Conservation (phyloP, 2,888 invertebrate genomes). For the Silvanus unidentatus region DNA sequence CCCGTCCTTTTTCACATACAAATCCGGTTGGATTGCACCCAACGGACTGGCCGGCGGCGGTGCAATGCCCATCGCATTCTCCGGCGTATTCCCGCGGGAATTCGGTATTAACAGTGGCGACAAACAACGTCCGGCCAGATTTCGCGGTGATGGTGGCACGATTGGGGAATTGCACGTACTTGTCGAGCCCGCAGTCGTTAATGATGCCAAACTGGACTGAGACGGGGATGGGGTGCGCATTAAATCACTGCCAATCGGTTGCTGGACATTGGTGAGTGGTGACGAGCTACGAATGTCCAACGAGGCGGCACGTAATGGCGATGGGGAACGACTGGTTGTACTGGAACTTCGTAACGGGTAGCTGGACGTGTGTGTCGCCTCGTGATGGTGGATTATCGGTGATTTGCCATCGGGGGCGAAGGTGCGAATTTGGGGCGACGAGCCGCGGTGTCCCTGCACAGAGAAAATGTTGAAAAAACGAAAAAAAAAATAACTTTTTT, state of each 20-base stretch:
- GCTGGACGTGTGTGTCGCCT: conserved; percentile 40
- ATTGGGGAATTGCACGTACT: conserved; percentile 43
- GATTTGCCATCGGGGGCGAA: conserved; percentile 75
- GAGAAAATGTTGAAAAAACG: too few species aligned
- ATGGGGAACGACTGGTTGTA: conserved; percentile 61
- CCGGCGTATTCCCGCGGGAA: conserved; percentile 48
- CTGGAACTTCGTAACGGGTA: conserved; percentile 32
- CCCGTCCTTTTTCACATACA: conserved; percentile 76
- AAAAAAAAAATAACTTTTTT: not conserved
- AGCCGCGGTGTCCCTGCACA: conserved; percentile 65
- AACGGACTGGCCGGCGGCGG: conserved; percentile 47
- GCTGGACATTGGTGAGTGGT: conserved; percentile 41
- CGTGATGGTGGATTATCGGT: conserved; percentile 43
- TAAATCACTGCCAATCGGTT: conserved; percentile 32
- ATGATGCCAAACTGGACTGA: conserved; percentile 65
- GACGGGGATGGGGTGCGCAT: conserved; percentile 60
- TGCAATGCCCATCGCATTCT: conserved; percentile 28
- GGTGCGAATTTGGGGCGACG: conserved; percentile 78
- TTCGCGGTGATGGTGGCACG: conserved; percentile 37
- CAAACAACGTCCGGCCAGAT: conserved; percentile 54
- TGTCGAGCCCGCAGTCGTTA: conserved; percentile 44
- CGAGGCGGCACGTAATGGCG: conserved; percentile 72
- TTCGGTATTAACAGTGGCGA: conserved; percentile 75
- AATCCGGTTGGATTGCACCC: conserved; percentile 81
- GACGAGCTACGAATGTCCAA: conserved; percentile 65